Evolutionary conservation across 2,113 vertebrate species (phyloP).

Genomic region (Pygoscelis adeliae): DNA sequence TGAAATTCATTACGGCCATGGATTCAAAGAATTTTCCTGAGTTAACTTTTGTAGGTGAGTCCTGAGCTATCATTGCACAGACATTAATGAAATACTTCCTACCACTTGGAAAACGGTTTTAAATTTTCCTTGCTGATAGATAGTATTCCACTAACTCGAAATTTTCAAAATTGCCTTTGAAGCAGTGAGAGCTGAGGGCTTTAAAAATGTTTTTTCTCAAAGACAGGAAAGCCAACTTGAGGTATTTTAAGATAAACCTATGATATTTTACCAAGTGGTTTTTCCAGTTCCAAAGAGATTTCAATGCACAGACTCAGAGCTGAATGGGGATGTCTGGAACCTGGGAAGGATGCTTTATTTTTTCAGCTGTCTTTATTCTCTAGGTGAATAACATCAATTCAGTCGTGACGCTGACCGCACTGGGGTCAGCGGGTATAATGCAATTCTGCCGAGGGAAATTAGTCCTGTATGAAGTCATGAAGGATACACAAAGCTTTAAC

Average conservation of each 20-base stretch:
- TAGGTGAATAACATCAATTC: neutral
- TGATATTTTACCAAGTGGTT: neutral
- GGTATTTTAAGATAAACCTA: neutral
- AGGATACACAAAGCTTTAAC: neutral
- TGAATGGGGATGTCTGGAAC: neutral
- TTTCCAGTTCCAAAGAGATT: neutral
- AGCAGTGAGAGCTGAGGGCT: neutral
- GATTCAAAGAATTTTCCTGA: neutral
- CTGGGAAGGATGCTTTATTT: neutral
- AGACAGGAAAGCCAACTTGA: neutral
- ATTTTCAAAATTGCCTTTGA: neutral
- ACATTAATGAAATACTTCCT: neutral
- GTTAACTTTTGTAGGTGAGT: neutral
- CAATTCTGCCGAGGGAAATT: neutral
- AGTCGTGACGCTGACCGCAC: neutral
- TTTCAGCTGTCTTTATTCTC: neutral
- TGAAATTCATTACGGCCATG: accelerated
- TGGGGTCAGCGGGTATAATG: neutral
- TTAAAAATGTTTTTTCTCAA: neutral
- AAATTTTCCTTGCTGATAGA: neutral
- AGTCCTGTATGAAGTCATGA: neutral
- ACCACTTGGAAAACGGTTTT: neutral
- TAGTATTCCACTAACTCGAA: neutral
- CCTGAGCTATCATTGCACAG: accelerated
- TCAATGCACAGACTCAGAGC: neutral